Evolutionary conservation across 2,888 invertebrate genomes (phyloP), one percentile per base, ranked within the genome.

Genomic region (Escarpia spicata): DNA sequence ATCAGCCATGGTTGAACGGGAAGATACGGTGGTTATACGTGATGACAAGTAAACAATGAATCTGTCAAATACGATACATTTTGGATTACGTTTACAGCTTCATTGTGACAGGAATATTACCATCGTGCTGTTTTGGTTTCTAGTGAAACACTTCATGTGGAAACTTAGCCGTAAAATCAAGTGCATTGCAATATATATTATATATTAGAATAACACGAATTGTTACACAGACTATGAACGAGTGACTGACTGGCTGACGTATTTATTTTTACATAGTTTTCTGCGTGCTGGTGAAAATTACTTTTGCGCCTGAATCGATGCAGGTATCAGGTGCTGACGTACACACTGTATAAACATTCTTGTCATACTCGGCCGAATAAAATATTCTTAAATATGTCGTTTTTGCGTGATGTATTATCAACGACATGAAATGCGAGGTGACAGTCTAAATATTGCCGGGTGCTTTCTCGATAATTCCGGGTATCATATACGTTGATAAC

Each of bases 211-310:
- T 75, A 75, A 75, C 75, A n/a, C 6, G 19, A 19, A 75, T 75
- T 75, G 75, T 75, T 75, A 75, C 75, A 26, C 75, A 4, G 26
- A 26, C 75, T 26, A n/a, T 26, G 4, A 19, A 75, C 75, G 26
- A 75, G 75, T 75, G 75, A 19, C 52, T 52, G 52, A 19, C 52
- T 52, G 52, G 26, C 75, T 75, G 75, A 26, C 75, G 26, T 75
- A 75, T 75, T 75, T 75, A 75, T 75, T 75, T 75, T 75, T 75
- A 75, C 75, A 75, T 75, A 75, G 75, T 75, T 75, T 75, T 75
- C 19, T 75, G 75, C 75, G 75, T 75, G 75, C 6, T 75, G 75
- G 19, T 26, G 75, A 75, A 26, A 75, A 75, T 75, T 75, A 75
- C 26, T 19, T 75, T 75, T 75, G 75, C 75, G 19, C 75, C 75